Evolutionary conservation across 2,797 vertebrate species (phyloP), one percentile per base, ranked within the genome.

Genomic region (Novumbra hubbsi): DNA sequence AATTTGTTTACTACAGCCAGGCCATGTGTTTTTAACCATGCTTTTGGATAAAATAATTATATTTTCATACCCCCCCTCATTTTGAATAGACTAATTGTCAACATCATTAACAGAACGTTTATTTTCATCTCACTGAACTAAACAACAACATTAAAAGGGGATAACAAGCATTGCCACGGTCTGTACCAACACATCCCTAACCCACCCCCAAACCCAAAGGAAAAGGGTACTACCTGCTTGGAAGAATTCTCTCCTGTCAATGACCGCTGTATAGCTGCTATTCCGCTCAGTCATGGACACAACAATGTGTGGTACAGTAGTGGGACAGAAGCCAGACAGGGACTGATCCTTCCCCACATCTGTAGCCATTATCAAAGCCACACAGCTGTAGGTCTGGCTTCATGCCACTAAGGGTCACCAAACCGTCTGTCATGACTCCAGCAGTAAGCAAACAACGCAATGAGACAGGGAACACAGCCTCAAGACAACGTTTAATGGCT

Each of bases 381-480:
- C 64, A 80, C 86, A 89, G 88, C 87, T 91, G 88, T 80, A 82
- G 74, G 81, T 85, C 77, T 84, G 86, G 83, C 76, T 50, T 30
- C 49, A 69, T 12, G 78, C 82, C 87, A 78, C 86, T 70, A 71
- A 80, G 84, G 87, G 88, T 91, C 84, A 87, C 77, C 73, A 32
- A 75, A 27, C 78, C 81, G 77, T 82, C 77, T 75, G 78, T 81
- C 82, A 73, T 71, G 75, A 75, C 81, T 90, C 86, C 83, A 86
- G 86, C 83, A 86, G 85, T 80, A 84, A 79, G 77, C 78, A 78
- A 74, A 77, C 65, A 17, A 70, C 68, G 77, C 79, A 80, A 72
- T n/a, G 32, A 66, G 16, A 66, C 17, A 19, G 16, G 30, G 21
- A 38, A n/a, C 30, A 38, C 5, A 66, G 11, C 55, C 3, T 2